Base-by-base conservation (phyloP, 23 tunicate species). In the Halocynthia roretzi region DNA sequence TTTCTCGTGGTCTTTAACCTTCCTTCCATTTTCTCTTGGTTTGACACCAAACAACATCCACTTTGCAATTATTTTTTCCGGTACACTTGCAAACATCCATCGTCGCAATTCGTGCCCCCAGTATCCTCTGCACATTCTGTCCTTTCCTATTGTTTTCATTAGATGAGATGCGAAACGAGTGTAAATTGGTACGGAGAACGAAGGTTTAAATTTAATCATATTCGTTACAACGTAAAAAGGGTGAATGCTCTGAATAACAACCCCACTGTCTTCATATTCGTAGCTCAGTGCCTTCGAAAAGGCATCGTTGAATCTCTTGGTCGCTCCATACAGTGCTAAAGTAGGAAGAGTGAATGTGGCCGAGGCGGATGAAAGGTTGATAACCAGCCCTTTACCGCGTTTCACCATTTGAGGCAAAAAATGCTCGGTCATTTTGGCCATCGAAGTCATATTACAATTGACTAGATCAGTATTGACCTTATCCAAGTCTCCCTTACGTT, bases 341-440 rank as follows among this genome's bases (percentile, higher is more conserved):
- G 77, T 21, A 6, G 97, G 97, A 49, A 89, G 75, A 7, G 87
- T 84, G 7, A 67, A 67, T n/a, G 61, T 8, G 12, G 91, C 90
- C 4, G 90, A 70, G 62, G 68, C 97, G 11, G 97, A 91, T 5
- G 97, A 85, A 50, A 91, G 12, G 52, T 91, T 91, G 11, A 91
- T 54, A 61, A 91, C 73, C 51, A 91, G 71, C 22, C 97, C 97
- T 61, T 72, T 91, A 7, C 71, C 62, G 21, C 78, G 71, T 10
- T 54, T n/a, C 23, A 82, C 80, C 87, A 91, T 82, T 5, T 14
- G 72, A 8, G 97, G 97, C 64, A 91, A 62, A 7, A 91, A 78
- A 22, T 77, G 8, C 54, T 85, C 83, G 10, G 83, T 81, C 86
- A 91, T 81, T 60, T 85, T 82, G 19, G 72, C 66, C 52, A 68